Evolutionary conservation across 2,888 invertebrate genomes (phyloP).

Genomic region (Phytoseiulus persimilis): DNA sequence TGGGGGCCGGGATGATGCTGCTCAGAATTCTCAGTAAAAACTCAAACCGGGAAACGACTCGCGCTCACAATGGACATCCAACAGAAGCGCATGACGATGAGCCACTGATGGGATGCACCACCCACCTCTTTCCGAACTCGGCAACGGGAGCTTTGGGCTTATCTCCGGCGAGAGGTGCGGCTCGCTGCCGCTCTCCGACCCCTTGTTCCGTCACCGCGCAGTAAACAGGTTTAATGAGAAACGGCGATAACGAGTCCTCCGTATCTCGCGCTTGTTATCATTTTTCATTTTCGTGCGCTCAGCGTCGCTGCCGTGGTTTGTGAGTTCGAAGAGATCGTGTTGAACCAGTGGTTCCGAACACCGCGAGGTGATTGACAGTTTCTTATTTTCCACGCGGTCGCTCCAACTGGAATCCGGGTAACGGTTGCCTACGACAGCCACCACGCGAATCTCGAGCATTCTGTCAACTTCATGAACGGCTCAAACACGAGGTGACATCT

Average conservation of each 20-base stretch:
- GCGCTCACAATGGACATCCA: background rate
- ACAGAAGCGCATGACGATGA: background rate
- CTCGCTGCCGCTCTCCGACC: background rate
- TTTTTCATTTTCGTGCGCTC: background rate
- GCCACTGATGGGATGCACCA: background rate
- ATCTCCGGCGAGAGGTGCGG: background rate
- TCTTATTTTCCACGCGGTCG: background rate
- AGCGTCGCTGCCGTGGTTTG: too few relatives aligned
- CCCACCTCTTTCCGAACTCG: background rate
- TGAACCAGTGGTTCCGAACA: too few relatives aligned
- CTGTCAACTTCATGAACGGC: background rate
- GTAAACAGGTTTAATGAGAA: background rate
- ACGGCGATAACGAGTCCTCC: background rate
- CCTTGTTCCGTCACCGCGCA: background rate
- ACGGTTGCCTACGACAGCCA: background rate
- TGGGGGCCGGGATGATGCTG: too few relatives aligned
- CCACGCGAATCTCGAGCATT: background rate
- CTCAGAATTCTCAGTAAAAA: too few relatives aligned
- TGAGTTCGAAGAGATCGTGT: too few relatives aligned
- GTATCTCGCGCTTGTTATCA: background rate
- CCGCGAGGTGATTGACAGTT: background rate
- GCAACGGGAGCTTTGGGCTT: background rate
- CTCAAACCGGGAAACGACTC: too few relatives aligned
- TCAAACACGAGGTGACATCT: background rate
- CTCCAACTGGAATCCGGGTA: background rate